Evolutionary conservation across 2,113 vertebrate species (phyloP), one percentile per base, ranked within the genome.

Genomic region (Heterotis niloticus): DNA sequence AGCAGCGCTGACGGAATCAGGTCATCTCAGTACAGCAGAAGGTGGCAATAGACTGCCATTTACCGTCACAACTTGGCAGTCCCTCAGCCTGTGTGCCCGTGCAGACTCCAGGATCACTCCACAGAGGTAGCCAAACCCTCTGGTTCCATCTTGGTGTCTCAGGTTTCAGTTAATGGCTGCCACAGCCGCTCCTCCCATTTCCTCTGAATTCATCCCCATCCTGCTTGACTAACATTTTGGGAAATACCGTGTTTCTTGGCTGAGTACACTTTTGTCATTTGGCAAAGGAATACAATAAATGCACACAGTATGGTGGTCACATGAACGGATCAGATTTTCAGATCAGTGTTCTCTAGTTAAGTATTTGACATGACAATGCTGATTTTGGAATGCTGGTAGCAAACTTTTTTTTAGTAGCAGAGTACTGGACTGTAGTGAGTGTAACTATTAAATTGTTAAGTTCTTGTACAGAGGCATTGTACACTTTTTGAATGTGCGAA

Each of bases 11-110:
- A 7, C 34, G 34, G 74, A 79, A 73, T 62, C 10, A 66, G 75
- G 68, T 66, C 78, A 75, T n/a, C n/a, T 52, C 17, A n/a, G 28
- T 64, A 59, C 76, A 73, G 77, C 28, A 60, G 81, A 71, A 76
- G 51, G 34, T 71, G 76, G 62, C 60, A 18, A 72, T 56, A 75
- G 44, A 29, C 76, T 20, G 7, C 67, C 28, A 54, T 14, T 77
- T 34, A 79, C 56, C 16, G 62, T 75, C 26, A 71, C 24, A 14
- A 13, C 64, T 62, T 76, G 68, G 66, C 57, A 82, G 51, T 44
- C 24, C 26, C 71, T 65, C 78, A 75, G 75, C 83, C 70, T 73
- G 69, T 79, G 66, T 70, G 64, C 81, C 78, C 56, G 29, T 77
- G 18, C 52, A 74, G 75, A 75, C 71, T 74, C 70, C 54, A 72